Evolutionary conservation across 2,797 vertebrate genomes (phyloP).

Genomic region (Myotis findleyi): DNA sequence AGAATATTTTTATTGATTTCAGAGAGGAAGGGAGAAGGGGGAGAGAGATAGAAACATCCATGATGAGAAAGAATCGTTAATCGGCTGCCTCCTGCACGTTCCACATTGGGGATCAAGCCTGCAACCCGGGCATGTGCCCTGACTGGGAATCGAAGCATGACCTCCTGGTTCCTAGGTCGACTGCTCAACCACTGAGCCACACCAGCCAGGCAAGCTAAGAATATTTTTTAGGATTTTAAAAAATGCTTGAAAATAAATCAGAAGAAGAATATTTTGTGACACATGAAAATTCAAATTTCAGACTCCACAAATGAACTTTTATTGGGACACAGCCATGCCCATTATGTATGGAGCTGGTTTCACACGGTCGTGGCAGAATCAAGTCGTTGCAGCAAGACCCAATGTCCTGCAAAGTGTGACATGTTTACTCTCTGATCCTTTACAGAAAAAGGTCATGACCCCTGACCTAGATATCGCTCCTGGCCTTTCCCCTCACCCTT

Average conservation of each 20-base stretch:
- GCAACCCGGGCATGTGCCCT: too few relatives aligned
- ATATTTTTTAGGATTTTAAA: too few relatives aligned
- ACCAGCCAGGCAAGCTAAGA: too few relatives aligned
- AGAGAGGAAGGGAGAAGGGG: too few relatives aligned
- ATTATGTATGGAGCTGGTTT: background rate
- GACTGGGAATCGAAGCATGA: too few relatives aligned
- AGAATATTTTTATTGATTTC: background rate
- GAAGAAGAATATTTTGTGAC: background rate
- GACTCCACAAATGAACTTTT: background rate
- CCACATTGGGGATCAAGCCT: too few relatives aligned
- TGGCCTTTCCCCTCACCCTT: background rate
- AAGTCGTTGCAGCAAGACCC: background rate
- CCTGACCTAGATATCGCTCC: background rate
- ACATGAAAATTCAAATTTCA: background rate
- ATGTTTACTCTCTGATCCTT: background rate
- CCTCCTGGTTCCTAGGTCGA: too few relatives aligned
- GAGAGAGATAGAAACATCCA: too few relatives aligned
- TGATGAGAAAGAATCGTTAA: too few relatives aligned
- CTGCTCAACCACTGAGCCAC: too few relatives aligned
- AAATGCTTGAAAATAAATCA: background rate
- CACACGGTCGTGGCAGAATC: fast-evolving
- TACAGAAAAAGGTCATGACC: background rate
- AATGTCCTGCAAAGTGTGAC: background rate
- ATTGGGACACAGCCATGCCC: background rate
- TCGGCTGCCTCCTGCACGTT: too few relatives aligned